Percentiles rank a stretch among this genome's conserved stretches.
phyloP scores from a whole-genome alignment of 2,888 invertebrate species.

The Sarcophaga carnaria region DNA sequence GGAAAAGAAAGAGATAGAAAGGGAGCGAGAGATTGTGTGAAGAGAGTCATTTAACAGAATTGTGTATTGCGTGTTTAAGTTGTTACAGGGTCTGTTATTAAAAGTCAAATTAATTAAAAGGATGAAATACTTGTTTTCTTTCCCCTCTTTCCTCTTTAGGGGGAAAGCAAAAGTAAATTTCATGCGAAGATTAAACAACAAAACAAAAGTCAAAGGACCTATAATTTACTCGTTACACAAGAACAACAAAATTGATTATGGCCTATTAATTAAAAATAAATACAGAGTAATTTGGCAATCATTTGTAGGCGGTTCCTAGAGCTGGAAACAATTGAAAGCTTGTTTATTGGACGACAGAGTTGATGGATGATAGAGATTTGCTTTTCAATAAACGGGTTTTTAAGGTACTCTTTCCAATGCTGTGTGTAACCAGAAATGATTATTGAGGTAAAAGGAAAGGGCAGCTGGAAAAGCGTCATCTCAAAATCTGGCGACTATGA shows the following conservation, averaged over 20 bases:
- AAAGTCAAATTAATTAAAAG: constrained; percentile 58
- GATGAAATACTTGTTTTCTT: neutral
- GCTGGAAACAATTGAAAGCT: too few relatives aligned
- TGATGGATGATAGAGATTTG: too few relatives aligned
- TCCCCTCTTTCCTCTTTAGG: neutral
- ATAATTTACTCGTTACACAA: constrained; percentile 10
- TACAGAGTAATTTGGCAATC: too few relatives aligned
- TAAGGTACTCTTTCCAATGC: too few relatives aligned
- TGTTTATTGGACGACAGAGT: too few relatives aligned
- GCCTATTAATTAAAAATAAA: constrained; percentile 13
- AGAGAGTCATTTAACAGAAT: neutral
- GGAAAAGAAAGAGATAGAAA: too few relatives aligned
- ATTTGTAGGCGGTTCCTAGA: too few relatives aligned
- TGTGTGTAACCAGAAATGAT: too few relatives aligned
- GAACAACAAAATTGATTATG: constrained; percentile 4
- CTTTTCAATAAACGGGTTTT: too few relatives aligned
- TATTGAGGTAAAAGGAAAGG: too few relatives aligned
- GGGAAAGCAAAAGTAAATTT: constrained; percentile 23
- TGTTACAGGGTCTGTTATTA: constrained; percentile 9
- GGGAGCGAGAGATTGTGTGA: neutral
- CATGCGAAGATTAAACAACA: neutral
- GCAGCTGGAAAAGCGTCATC: too few relatives aligned
- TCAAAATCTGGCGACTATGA: too few relatives aligned
- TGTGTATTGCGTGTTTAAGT: neutral
- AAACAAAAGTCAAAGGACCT: neutral